A percentile compares a stretch with the other conserved stretches of the same genome.
Evolutionary conservation across 2,888 invertebrate species (phyloP).

Genomic region (Eupithecia dodoneata): DNA sequence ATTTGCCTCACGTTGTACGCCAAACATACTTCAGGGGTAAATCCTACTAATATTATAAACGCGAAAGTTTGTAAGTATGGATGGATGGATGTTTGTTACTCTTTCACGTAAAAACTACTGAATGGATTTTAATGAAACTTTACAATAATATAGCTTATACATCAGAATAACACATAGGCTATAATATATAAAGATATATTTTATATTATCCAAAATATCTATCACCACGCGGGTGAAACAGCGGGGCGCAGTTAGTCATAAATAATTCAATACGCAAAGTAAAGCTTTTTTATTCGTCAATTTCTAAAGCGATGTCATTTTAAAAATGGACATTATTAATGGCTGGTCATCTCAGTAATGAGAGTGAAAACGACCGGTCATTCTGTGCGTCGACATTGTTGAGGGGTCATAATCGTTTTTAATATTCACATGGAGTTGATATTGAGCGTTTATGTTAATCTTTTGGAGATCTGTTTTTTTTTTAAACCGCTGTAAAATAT

Average conservation of each 20-base stretch:
- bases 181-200: too few relatives aligned
- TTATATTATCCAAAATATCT: too few relatives aligned
- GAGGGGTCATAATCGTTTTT: conserved; percentile 62
- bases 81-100: too few relatives aligned
- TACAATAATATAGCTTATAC: too few relatives aligned
- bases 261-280: conserved; percentile 17
- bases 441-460: conserved; percentile 70
- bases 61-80: too few relatives aligned
- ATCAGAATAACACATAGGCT: too few relatives aligned
- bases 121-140: too few relatives aligned
- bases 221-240: too few relatives aligned
- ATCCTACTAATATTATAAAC: too few relatives aligned
- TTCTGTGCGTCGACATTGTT: conserved; percentile 53
- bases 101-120: too few relatives aligned
- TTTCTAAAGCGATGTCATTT: conserved; percentile 48
- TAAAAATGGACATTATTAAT: conserved; percentile 53
- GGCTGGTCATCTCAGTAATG: conserved; percentile 54
- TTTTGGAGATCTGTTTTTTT: conserved; percentile 40
- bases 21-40: not conserved
- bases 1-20: conserved; percentile 6
- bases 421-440: conserved; percentile 64
- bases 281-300: conserved; percentile 11
- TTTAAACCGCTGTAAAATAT: not conserved
- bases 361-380: conserved; percentile 54
- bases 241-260: not conserved